Evolutionary conservation across 2,797 vertebrate species (phyloP), one percentile per base, ranked within the genome.

Genomic region (Rachycentron canadum): DNA sequence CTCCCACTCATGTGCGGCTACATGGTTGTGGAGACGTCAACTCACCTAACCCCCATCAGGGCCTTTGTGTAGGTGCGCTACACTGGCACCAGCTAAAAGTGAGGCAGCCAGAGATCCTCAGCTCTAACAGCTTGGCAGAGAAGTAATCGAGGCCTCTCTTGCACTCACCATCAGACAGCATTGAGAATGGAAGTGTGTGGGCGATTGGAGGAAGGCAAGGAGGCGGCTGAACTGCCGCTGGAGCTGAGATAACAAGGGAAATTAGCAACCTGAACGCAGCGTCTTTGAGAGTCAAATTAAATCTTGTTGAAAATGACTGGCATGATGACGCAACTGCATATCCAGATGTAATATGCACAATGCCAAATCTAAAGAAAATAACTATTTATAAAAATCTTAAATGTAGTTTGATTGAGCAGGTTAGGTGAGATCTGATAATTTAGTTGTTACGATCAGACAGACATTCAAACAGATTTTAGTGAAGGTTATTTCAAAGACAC

Each of bases 71-170:
- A 79, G 81, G 87, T 59, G 88, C 25, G 62, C 12, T 58, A 62
- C 72, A 69, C 75, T 82, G 85, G 87, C 80, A 77, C 25, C 25
- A 47, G 55, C 67, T 70, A 57, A 82, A 73, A 79, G 71, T 52
- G 65, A 89, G 81, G 26, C 78, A 88, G 81, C 50, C 83, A 87
- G 64, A 76, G 69, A 78, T 81, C 59, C 61, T 52, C 21, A 1
- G 61, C 76, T 87, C 71, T 76, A 82, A 83, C 71, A 75, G 87
- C 84, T 87, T 80, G 81, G 85, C 89, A 89, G 79, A 84, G 74
- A 87, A 79, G 78, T 81, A 88, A 85, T 85, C 23, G 52, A 78
- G 81, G 75, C 76, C 67, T 82, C 81, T 85, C 72, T 69, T 67
- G 41, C 80, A 58, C 72, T 82, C 69, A 9, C 74, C 79, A 83